These are phyloP conservation scores for Hyposmocoma kahamanoa DNA, from an alignment of 1,140 invertebrate genomes.

Conservation along the genomic window DNA sequence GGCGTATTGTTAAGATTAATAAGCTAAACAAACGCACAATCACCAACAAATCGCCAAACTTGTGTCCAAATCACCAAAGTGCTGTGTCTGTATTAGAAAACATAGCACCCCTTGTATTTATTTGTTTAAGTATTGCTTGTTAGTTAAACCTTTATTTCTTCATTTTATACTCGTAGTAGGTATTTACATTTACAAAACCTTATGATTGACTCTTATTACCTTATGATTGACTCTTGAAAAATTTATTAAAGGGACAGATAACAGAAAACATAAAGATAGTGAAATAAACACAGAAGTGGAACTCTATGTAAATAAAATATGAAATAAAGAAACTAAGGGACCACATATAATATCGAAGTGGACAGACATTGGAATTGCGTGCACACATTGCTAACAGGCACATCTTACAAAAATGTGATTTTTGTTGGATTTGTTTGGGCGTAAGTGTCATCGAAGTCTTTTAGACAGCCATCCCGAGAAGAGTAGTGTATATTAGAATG, in stretches of 20 bases:
- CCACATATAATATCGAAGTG: conserved; percentile 70
- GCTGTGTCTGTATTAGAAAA: conserved; percentile 20
- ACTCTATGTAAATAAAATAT: conserved; percentile 51
- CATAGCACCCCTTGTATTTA: conserved; percentile 30
- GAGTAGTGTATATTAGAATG: conserved; percentile 41
- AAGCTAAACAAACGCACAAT: too few relatives aligned
- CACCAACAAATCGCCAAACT: conserved; percentile 17
- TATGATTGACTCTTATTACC: too few relatives aligned
- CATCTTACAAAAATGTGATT: conserved; percentile 36
- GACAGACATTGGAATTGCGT: conserved; percentile 63
- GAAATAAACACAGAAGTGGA: conserved; percentile 52
- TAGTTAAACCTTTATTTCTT: conserved; percentile 10
- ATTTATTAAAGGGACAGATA: conserved; percentile 18
- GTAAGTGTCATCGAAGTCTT: conserved; percentile 45
- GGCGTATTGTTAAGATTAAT: conserved; percentile 16
- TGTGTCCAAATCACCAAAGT: not conserved
- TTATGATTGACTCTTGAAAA: too few relatives aligned
- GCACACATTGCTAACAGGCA: conserved; percentile 69
- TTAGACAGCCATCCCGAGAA: conserved; percentile 31
- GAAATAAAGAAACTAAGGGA: conserved; percentile 53
- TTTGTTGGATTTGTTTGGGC: conserved; percentile 35
- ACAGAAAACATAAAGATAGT: conserved; percentile 32
- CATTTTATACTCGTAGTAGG: not conserved
- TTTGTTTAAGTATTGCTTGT: conserved; percentile 36
- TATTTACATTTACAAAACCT: too few relatives aligned